These are phyloP conservation scores for Glaucidium brasilianum DNA, from an alignment of 2,113 vertebrate genomes.

Conservation along the genomic window DNA sequence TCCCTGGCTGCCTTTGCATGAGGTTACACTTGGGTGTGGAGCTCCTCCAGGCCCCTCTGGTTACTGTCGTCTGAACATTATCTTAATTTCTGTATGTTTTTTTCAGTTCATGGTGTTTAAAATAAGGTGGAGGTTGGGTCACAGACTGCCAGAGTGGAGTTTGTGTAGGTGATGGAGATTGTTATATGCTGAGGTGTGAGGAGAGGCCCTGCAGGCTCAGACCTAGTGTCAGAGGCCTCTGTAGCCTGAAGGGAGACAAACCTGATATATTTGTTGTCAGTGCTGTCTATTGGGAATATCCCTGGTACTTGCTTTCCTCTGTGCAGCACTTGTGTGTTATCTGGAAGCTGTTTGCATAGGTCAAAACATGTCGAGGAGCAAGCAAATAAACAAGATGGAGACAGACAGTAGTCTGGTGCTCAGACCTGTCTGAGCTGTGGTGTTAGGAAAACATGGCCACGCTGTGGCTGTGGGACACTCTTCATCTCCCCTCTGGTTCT, in stretches of 20 bases:
- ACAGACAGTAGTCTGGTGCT: background rate
- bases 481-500: background rate
- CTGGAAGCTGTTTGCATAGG: background rate
- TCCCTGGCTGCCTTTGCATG: fast-evolving
- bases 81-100: background rate
- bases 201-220: background rate
- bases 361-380: background rate
- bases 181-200: background rate
- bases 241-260: background rate
- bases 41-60: background rate
- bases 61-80: background rate
- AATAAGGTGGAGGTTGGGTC: slow-evolving; percentile 26
- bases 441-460: background rate
- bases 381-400: background rate
- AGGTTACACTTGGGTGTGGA: background rate
- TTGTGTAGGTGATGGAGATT: background rate
- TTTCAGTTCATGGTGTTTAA: background rate
- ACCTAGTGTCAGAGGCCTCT: background rate
- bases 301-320: background rate
- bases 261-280: slow-evolving; percentile 1
- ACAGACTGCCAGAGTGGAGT: background rate
- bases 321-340: background rate
- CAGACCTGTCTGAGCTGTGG: background rate
- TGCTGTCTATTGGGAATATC: background rate
- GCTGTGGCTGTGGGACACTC: background rate